These are phyloP conservation scores for Sebastes itinus DNA, from an alignment of 2,797 vertebrate species.

Conservation along the genomic window DNA sequence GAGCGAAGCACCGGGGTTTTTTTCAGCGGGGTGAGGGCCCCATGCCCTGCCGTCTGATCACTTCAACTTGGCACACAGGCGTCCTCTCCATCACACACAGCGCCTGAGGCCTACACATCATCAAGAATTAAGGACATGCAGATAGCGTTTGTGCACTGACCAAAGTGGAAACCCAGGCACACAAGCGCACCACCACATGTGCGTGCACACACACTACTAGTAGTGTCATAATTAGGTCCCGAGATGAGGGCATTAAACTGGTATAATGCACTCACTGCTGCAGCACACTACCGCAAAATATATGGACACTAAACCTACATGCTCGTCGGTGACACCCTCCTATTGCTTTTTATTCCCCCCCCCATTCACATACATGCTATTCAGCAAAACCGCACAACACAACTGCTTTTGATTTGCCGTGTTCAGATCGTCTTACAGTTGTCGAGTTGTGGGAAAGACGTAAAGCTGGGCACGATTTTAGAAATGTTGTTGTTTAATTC, in stretches of 20 bases:
- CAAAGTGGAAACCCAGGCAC: constrained; percentile 76
- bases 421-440: constrained; percentile 62
- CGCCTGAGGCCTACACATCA: constrained; percentile 85
- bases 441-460: background rate
- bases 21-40: constrained; percentile 54
- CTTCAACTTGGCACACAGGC: constrained; percentile 78
- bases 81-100: constrained; percentile 82
- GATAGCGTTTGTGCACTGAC: constrained; percentile 82
- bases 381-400: constrained; percentile 54
- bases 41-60: constrained; percentile 64
- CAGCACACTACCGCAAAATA: constrained; percentile 58
- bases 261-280: constrained; percentile 71
- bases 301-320: constrained; percentile 51
- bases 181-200: constrained; percentile 47
- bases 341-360: constrained; percentile 54
- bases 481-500: too few species aligned
- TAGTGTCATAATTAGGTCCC: constrained; percentile 78
- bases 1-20: constrained; percentile 51
- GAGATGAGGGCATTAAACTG: constrained; percentile 79
- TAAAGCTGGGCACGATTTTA: background rate
- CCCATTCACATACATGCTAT: constrained; percentile 21
- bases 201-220: constrained; percentile 39
- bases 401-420: constrained; percentile 69
- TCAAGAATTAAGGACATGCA: constrained; percentile 87
- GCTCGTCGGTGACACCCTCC: constrained; percentile 46